Evolutionary conservation across 2,888 invertebrate species (phyloP).

Genomic region (Pogonocherus hispidulus): DNA sequence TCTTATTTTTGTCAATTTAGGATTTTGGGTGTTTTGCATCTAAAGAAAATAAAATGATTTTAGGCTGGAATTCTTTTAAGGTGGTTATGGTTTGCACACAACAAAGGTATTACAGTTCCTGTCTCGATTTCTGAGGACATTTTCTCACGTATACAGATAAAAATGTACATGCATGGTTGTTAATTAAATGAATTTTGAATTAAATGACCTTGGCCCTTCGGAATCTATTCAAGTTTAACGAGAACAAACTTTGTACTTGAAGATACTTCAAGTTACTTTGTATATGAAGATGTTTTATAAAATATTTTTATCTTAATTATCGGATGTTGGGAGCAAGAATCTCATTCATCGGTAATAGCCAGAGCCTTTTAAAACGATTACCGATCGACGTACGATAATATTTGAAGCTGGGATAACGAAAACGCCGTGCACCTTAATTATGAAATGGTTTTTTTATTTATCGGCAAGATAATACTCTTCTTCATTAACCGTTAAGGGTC

Average conservation of each 20-base stretch:
- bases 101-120: no score
- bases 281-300: conserved; percentile 17
- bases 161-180: no score
- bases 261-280: no score
- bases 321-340: conserved; percentile 35
- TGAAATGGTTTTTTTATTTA: conserved; percentile 26
- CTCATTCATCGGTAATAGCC: conserved; percentile 30
- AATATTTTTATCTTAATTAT: conserved; percentile 37
- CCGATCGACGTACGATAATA: conserved; percentile 39
- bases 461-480: conserved; percentile 18
- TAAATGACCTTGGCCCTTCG: no score
- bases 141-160: no score
- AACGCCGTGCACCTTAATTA: conserved; percentile 35
- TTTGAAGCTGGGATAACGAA: conserved; percentile 31
- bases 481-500: conserved; percentile 14
- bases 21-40: no score
- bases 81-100: no score
- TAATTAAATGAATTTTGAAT: no score
- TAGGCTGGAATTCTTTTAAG: no score
- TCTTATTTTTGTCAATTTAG: no score
- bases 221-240: background rate
- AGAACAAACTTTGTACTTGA: background rate
- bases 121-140: no score
- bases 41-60: no score
- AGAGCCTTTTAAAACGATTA: conserved; percentile 33